Percentiles rank a stretch among this genome's conserved stretches.
phyloP scores from a whole-genome alignment of 2,797 vertebrate genomes.

The Distichodus sexfasciatus region DNA sequence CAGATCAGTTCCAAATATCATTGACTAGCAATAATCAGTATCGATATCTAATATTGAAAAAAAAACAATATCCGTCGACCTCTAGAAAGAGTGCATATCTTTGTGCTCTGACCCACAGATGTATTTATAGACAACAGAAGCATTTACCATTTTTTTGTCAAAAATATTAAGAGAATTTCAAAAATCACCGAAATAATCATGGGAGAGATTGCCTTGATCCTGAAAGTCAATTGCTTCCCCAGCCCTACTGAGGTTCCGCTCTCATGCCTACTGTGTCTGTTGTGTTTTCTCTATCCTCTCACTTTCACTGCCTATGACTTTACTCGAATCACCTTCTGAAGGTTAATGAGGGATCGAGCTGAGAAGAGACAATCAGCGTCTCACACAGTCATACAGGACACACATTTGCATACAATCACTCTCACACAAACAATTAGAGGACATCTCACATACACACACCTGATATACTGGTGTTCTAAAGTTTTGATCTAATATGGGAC shows the following conservation, averaged over 20 bases:
- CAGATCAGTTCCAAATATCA: too few species aligned
- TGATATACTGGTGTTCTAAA: neutral
- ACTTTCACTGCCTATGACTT: neutral
- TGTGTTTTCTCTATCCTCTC: neutral
- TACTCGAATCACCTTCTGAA: conserved; percentile 19
- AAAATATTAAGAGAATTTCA: too few species aligned
- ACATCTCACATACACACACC: neutral
- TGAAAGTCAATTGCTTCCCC: too few species aligned
- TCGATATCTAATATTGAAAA: too few species aligned
- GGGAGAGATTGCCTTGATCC: too few species aligned
- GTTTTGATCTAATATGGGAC: neutral
- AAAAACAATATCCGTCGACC: too few species aligned
- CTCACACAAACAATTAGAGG: neutral
- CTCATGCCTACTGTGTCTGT: neutral
- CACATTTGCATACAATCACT: neutral
- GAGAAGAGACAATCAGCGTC: neutral
- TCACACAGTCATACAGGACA: neutral
- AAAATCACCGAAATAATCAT: too few species aligned
- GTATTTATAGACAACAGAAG: too few species aligned
- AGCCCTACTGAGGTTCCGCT: neutral
- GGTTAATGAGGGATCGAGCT: conserved; percentile 23
- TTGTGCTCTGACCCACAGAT: too few species aligned
- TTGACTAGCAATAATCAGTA: too few species aligned
- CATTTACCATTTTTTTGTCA: too few species aligned
- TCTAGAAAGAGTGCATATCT: too few species aligned